Evolutionary conservation across 2,113 vertebrate species (phyloP).

Genomic region (Rostratula benghalensis): DNA sequence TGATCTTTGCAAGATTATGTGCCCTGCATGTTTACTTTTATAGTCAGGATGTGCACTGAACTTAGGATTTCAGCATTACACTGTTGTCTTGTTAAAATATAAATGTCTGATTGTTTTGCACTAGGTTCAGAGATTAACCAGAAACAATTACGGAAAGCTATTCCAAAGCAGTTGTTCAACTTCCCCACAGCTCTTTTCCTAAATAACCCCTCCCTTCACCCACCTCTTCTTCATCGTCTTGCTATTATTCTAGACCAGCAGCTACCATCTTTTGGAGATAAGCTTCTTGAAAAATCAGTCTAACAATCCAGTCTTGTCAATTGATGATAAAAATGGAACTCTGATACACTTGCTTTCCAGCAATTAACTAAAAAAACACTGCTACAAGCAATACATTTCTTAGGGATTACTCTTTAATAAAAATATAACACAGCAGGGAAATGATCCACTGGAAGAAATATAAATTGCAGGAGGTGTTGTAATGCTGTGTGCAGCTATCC

Average conservation of each 20-base stretch:
- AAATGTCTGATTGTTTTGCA: neutral
- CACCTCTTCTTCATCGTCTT: neutral
- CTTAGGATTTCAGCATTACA: neutral
- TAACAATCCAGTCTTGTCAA: neutral
- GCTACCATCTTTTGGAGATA: neutral
- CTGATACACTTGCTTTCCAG: neutral
- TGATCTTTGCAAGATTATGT: neutral
- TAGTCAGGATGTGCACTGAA: neutral
- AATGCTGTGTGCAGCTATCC: neutral
- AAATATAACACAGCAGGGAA: neutral
- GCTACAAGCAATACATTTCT: neutral
- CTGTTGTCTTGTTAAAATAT: neutral
- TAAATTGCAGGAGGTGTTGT: neutral
- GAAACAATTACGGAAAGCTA: neutral
- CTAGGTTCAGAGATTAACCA: neutral
- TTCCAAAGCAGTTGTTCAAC: neutral
- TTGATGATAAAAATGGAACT: neutral
- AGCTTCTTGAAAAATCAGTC: neutral
- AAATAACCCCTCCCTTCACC: no score
- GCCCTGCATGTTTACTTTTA: neutral
- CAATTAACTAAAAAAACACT: neutral
- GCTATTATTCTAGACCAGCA: neutral
- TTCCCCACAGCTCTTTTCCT: neutral
- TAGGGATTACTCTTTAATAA: neutral
- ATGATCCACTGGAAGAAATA: neutral